Conservation (phyloP, 2,888 invertebrate species). For the Alviniconcha strummeri region DNA sequence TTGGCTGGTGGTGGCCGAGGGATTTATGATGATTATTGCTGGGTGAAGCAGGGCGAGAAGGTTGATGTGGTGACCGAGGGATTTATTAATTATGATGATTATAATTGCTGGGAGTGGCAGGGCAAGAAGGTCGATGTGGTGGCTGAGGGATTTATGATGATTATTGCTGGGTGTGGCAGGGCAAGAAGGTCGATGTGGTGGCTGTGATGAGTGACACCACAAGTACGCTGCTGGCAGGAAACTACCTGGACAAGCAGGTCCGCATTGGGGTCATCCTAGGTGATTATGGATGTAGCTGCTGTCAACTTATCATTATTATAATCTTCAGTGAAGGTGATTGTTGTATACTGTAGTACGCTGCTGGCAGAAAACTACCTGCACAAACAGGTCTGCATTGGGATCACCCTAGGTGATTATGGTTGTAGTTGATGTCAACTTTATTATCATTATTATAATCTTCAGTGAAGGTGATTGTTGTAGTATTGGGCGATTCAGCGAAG, state of each 20-base stretch:
- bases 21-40: no score
- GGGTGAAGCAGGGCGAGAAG: slow-evolving; percentile 20
- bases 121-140: slow-evolving; percentile 78
- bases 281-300: no score
- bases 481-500: no score
- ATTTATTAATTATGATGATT: no score
- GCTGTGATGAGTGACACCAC: slow-evolving; percentile 88
- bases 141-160: no score
- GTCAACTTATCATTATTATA: no score
- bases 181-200: slow-evolving; percentile 80
- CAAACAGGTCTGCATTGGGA: slow-evolving; percentile 80
- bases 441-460: no score
- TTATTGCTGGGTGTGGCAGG: slow-evolving; percentile 1
- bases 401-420: slow-evolving; percentile 78
- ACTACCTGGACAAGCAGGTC: slow-evolving; percentile 79
- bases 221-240: slow-evolving; percentile 81
- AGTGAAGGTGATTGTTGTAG: no score
- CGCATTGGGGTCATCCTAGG: slow-evolving; percentile 84
- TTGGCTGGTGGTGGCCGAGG: slow-evolving; percentile 78
- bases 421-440: no score
- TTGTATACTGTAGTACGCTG: slow-evolving; percentile 63
- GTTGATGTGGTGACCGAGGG: slow-evolving; percentile 78
- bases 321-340: no score
- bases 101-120: background rate
- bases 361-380: slow-evolving; percentile 83